phyloP scores from a whole-genome alignment of 2,888 invertebrate genomes.

The Ceramica pisi region DNA sequence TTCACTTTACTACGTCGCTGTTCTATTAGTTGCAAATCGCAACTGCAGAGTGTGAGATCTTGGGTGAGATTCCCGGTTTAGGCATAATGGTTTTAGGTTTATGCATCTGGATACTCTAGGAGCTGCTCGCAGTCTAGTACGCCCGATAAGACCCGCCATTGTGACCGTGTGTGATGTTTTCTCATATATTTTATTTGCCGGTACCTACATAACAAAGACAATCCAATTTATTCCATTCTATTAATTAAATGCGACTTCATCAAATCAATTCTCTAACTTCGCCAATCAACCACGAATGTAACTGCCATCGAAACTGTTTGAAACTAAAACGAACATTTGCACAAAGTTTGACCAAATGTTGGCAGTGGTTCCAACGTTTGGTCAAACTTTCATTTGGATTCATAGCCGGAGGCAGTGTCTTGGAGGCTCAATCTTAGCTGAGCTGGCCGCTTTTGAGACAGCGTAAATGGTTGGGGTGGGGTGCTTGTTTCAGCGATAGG shows the following conservation, averaged over 20 bases:
- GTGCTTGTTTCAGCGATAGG: conserved; percentile 33
- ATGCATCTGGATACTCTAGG: no score
- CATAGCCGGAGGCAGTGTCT: conserved; percentile 71
- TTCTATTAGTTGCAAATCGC: no score
- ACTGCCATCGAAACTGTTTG: conserved; percentile 22
- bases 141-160: no score
- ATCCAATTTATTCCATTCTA: no score
- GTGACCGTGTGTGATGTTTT: no score
- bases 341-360: conserved; percentile 46
- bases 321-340: conserved; percentile 38
- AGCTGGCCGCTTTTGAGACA: conserved; percentile 69
- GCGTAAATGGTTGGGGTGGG: conserved; percentile 69
- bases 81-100: no score
- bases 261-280: not conserved
- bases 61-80: no score
- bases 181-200: no score
- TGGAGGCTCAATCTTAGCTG: conserved; percentile 70
- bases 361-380: conserved; percentile 44
- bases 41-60: no score
- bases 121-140: no score
- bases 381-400: conserved; percentile 72
- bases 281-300: conserved; percentile 1
- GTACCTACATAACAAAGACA: no score
- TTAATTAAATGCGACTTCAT: not conserved
- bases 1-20: no score